Evolutionary conservation across 2,888 invertebrate genomes (phyloP).

Genomic region (Andrena dorsata): DNA sequence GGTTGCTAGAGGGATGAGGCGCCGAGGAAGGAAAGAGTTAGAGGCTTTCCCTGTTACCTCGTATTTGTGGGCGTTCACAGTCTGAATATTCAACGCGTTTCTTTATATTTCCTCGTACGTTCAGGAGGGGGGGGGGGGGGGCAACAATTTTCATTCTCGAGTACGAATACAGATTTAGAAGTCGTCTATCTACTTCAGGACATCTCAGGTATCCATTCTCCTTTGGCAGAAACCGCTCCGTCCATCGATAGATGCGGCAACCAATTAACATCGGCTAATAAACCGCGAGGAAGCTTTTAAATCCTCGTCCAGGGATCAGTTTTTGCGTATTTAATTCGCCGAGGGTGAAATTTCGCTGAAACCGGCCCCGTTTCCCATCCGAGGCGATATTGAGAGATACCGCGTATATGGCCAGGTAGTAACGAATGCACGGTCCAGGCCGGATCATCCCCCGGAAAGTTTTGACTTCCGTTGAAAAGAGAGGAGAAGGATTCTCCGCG

Average conservation of each 20-base stretch:
- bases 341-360: constrained; percentile 33
- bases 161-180: not conserved
- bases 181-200: not conserved
- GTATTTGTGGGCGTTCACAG: constrained; percentile 56
- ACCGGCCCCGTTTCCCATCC: constrained; percentile 43
- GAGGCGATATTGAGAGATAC: constrained; percentile 54
- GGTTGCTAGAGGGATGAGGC: constrained; percentile 19
- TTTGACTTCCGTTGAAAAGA: constrained; percentile 70
- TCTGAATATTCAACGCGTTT: constrained; percentile 64
- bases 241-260: not conserved
- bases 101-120: constrained; percentile 32
- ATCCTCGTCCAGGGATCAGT: constrained; percentile 37
- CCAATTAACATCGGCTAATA: constrained; percentile 2
- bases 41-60: constrained; percentile 67
- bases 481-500: constrained; percentile 73
- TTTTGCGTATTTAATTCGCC: constrained; percentile 49
- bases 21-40: not conserved
- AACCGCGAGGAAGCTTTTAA: constrained; percentile 1
- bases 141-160: not conserved
- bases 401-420: constrained; percentile 33
- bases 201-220: not conserved
- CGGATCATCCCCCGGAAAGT: constrained; percentile 68
- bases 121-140: too few relatives aligned
- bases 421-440: constrained; percentile 50
- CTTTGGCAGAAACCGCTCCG: not conserved